Base-by-base conservation (phyloP, 2,113 vertebrate species). In the Nyctereutes procyonoides region DNA sequence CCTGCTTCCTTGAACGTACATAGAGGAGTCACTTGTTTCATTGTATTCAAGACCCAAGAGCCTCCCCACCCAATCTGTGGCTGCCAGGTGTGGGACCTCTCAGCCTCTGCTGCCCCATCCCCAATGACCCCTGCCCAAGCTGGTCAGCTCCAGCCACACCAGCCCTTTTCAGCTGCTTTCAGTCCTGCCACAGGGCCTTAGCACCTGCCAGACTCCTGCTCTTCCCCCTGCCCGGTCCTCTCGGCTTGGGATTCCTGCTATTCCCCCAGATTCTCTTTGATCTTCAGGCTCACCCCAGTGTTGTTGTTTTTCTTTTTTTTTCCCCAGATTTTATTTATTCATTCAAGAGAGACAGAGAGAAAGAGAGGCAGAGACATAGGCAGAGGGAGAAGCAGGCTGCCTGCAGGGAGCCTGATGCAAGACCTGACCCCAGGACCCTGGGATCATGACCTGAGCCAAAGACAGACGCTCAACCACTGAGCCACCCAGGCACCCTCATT, bases 91-190 rank as follows among this genome's bases (percentile, higher is more conserved):
- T 14, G 13, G 30, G 28, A 14, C 16, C 55, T 35, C 80, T 80
- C n/a, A 20, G 35, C 5, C 11, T 4, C 13, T 0, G 26, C 24
- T 26, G 17, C 67, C 73, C 22, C 20, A 0, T 0, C 12, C 38
- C 28, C 30, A 30, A 12, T 13, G 51, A 77, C 48, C 35, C 24
- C 63, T 19, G 80, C 53, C 28, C 20, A 15, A 5, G 19, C 11
- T 32, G 15, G 7, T 48, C 53, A 24, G 35, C 13, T 35, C 22
- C 56, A 28, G 26, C 19, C 20, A 8, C 19, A 17, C 30, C 7
- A 69, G 63, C 35, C 35, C 35, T 43, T 71, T 35, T 32, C 16
- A 6, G 30, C 26, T 12, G 43, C 65, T 51, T 82, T 24, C 35
- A 11, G 82, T n/a, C 26, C 56, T 32, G 58, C 48, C 84, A 65